Percentiles rank a stretch among this genome's conserved stretches.
Conservation (phyloP, 2,797 vertebrate species). For the Mastacembelus armatus region DNA sequence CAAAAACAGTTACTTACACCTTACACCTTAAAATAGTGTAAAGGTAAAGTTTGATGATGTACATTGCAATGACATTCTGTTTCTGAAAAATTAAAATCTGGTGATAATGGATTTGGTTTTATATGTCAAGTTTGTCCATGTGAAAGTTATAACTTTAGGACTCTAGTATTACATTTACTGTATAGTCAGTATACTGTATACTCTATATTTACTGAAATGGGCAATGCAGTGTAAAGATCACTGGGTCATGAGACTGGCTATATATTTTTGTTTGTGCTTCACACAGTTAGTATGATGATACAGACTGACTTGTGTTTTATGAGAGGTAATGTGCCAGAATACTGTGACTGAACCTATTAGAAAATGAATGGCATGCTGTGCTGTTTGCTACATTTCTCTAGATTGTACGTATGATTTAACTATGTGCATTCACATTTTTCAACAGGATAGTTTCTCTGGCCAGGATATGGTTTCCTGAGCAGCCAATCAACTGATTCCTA, state of each 20-base stretch:
- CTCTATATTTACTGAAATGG: no score
- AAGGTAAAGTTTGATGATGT: no score
- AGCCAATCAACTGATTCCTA: constrained; percentile 5
- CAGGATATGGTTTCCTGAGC: constrained; percentile 63
- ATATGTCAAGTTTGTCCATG: background rate
- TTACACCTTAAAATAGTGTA: no score
- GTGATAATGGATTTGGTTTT: background rate
- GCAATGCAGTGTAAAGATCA: no score
- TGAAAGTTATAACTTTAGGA: no score
- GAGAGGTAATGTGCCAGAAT: background rate
- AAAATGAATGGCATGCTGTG: background rate
- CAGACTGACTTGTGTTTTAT: background rate
- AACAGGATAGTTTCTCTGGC: constrained; percentile 48
- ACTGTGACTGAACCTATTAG: no score
- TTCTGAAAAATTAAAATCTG: background rate
- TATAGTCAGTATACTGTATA: no score
- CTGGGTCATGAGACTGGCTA: no score
- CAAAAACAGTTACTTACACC: no score
- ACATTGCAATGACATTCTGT: no score
- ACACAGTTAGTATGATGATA: background rate
- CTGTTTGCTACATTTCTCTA: background rate
- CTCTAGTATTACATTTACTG: no score
- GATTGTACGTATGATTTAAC: background rate
- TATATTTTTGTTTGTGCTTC: no score
- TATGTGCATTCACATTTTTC: constrained; percentile 20